These are phyloP conservation scores for Drosophila carrolli DNA, from an alignment of 1,140 invertebrate genomes.

Conservation along the genomic window DNA sequence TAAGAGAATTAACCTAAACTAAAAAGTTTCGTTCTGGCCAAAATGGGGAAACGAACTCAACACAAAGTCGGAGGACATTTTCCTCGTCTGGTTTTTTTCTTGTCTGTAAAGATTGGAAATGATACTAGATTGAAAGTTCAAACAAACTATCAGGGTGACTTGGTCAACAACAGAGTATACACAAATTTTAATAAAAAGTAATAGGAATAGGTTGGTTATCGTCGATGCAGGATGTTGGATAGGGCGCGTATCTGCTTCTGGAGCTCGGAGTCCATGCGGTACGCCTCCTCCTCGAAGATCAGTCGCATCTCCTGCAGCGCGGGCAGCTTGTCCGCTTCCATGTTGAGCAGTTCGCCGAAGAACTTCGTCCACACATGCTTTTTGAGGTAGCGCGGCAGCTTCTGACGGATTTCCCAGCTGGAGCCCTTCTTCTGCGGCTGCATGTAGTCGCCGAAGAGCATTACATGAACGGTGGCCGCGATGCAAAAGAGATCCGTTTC, in stretches of 20 bases:
- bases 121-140: background rate
- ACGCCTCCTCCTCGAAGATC: slow-evolving; percentile 87
- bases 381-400: slow-evolving; percentile 86
- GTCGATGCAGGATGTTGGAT: slow-evolving; percentile 80
- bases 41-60: background rate
- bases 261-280: slow-evolving; percentile 85
- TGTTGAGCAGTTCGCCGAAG: slow-evolving; percentile 88
- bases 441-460: slow-evolving; percentile 96
- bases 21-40: background rate
- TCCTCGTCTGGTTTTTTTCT: background rate
- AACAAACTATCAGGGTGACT: slow-evolving; percentile 30
- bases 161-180: slow-evolving; percentile 6
- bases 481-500: slow-evolving; percentile 96
- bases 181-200: slow-evolving; percentile 2
- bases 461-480: slow-evolving; percentile 93
- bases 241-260: slow-evolving; percentile 82
- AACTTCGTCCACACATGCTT: slow-evolving; percentile 89
- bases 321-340: slow-evolving; percentile 88
- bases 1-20: slow-evolving; percentile 12
- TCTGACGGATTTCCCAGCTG: slow-evolving; percentile 87
- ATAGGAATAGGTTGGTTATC: slow-evolving; percentile 66
- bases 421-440: slow-evolving; percentile 85
- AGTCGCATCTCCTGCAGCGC: slow-evolving; percentile 87
- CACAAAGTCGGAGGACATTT: background rate
- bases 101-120: background rate